Base-by-base conservation (phyloP, 2,888 invertebrate genomes). In the Ophion costatus region DNA sequence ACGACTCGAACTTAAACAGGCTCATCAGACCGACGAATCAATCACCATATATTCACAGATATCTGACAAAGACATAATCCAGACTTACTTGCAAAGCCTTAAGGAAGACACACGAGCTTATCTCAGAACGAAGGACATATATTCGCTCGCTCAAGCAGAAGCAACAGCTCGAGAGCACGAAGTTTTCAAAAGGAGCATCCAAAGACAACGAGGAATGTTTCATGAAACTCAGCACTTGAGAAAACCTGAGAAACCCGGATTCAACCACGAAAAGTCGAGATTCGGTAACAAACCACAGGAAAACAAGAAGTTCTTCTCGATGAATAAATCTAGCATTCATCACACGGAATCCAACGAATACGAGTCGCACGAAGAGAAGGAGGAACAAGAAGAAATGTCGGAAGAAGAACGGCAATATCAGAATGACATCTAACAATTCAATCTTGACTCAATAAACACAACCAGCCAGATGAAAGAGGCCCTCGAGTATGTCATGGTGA, bases 141-240 rank as follows among this genome's bases (percentile, higher is more conserved):
- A 81, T 33, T 81, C 71, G 0, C 70, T 81, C 69, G 81, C 76
- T 42, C 57, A 76, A 75, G 81, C 81, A 70, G 81, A 82, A 77
- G 38, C 71, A 17, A 82, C 76, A 9, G 77, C 82, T 20, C 77
- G 45, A 2, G 64, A 82, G 71, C 71, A 77, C 64, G 77, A 77
- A 29, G 82, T 77, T 45, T 82, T 82, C 77, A 77, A 82, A 64
- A 71, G 77, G 71, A 82, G 77, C 57, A 82, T 82, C 5, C 82
- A 77, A 57, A 77, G 22, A 82, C 71, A 77, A 77, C 82, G 77
- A 64, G 77, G 64, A 33, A 71, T 78, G 82, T 82, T 82, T 71
- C 22, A 77, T 57, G 82, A 82, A n/a, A 38, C 29, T 6, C 73
- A 74, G 4, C 7, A 66, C 22, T 73, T 57, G 57, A 42, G 64